phyloP scores from a whole-genome alignment of 1,140 invertebrate species.

The Frieseomelitta varia region DNA sequence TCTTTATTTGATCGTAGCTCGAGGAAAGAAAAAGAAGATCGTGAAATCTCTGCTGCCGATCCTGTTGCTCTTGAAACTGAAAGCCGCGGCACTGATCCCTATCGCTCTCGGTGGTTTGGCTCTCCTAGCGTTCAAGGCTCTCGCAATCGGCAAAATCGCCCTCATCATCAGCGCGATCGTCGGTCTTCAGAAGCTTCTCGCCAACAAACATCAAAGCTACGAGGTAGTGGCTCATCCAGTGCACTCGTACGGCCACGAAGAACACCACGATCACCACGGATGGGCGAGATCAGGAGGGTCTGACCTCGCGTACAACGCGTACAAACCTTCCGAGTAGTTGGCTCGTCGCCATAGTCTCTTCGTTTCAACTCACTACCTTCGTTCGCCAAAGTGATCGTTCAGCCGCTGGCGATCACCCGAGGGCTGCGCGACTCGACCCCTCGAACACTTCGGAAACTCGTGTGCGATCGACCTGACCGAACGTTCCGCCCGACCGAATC shows the following conservation, averaged over 20 bases:
- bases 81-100: slow-evolving; percentile 89
- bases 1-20: slow-evolving; percentile 74
- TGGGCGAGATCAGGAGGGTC: slow-evolving; percentile 78
- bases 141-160: slow-evolving; percentile 91
- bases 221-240: slow-evolving; percentile 83
- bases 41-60: slow-evolving; percentile 85
- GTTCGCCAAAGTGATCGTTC: slow-evolving; percentile 63
- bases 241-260: slow-evolving; percentile 75
- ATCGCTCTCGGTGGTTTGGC: slow-evolving; percentile 89
- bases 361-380: slow-evolving; percentile 56
- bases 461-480: neutral
- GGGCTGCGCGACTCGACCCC: slow-evolving; percentile 45
- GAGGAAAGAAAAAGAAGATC: slow-evolving; percentile 86
- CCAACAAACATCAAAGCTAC: slow-evolving; percentile 86
- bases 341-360: neutral
- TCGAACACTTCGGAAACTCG: slow-evolving; percentile 15
- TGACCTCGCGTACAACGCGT: slow-evolving; percentile 79
- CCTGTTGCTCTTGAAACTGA: slow-evolving; percentile 89
- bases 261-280: slow-evolving; percentile 77
- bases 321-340: slow-evolving; percentile 76
- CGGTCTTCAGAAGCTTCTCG: slow-evolving; percentile 90
- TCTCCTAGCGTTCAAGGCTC: slow-evolving; percentile 91
- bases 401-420: slow-evolving; percentile 48
- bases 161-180: slow-evolving; percentile 89
- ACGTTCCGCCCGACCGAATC: neutral